Conservation (phyloP, 2,113 vertebrate genomes). For the Stegastes partitus region DNA sequence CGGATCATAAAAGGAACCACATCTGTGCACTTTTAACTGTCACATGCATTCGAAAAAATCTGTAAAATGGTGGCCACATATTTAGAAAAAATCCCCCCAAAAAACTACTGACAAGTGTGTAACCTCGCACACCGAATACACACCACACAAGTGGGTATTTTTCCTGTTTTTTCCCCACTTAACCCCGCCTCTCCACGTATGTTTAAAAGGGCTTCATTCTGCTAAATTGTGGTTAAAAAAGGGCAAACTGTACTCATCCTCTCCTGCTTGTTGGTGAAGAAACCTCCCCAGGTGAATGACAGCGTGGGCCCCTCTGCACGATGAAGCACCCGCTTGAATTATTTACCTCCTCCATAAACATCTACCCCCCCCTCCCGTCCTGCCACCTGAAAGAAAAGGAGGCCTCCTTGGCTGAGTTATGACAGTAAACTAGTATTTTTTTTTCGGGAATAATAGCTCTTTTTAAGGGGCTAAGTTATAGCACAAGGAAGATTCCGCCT, state of each 20-base stretch:
- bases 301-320: conserved; percentile 59
- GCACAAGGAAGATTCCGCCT: conserved; percentile 53
- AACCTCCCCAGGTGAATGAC: conserved; percentile 51
- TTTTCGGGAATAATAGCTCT: conserved; percentile 75
- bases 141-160: conserved; percentile 51
- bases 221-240: conserved; percentile 56
- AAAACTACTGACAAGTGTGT: conserved; percentile 59
- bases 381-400: conserved; percentile 77
- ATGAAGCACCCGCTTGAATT: conserved; percentile 77
- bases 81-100: conserved; percentile 24
- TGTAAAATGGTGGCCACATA: not conserved
- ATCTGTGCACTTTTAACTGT: not conserved
- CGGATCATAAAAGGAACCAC: conserved; percentile 24
- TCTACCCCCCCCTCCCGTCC: too few relatives aligned
- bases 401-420: conserved; percentile 57
- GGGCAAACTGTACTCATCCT: conserved; percentile 50
- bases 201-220: conserved; percentile 47
- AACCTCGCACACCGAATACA: conserved; percentile 41
- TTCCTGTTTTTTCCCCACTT: conserved; percentile 54
- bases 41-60: not conserved
- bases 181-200: conserved; percentile 42
- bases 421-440: conserved; percentile 73
- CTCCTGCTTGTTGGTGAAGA: not conserved
- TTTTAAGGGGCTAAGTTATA: conserved; percentile 71
- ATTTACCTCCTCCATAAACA: conserved; percentile 81